Percentiles rank a stretch among this genome's conserved stretches.
Evolutionary conservation across 2,113 vertebrate genomes (phyloP).

Genomic region (Panthera uncia): DNA sequence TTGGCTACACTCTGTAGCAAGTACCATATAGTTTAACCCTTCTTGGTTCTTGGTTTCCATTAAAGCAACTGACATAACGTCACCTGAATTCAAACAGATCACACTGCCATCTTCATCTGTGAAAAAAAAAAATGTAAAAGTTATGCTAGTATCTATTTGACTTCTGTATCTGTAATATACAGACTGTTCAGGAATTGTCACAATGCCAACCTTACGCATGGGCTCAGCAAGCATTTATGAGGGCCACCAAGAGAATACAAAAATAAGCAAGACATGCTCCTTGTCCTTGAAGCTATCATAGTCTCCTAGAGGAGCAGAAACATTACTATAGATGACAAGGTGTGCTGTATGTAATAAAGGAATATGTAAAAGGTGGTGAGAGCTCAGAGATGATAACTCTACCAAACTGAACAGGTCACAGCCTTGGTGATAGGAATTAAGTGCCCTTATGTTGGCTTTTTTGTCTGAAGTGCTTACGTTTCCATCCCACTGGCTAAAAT

Average conservation of each 20-base stretch:
- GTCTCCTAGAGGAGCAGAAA: background rate
- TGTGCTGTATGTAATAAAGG: background rate
- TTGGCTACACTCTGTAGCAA: slow-evolving; percentile 74
- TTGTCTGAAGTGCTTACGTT: background rate
- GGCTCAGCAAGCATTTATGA: background rate
- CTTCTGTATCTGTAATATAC: background rate
- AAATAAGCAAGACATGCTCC: background rate
- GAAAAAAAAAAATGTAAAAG: background rate
- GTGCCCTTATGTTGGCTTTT: background rate
- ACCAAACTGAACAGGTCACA: background rate
- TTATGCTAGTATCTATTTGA: background rate
- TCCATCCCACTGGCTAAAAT: background rate
- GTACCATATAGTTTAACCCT: slow-evolving; percentile 84
- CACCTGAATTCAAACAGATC: slow-evolving; percentile 64
- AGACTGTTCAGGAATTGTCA: background rate
- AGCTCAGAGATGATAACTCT: background rate
- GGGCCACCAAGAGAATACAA: background rate
- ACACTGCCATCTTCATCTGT: slow-evolving; percentile 66
- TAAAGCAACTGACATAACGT: slow-evolving; percentile 53
- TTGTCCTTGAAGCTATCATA: background rate
- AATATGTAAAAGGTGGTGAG: background rate
- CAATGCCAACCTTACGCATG: background rate
- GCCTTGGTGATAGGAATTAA: background rate
- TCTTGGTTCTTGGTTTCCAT: slow-evolving; percentile 81
- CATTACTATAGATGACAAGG: background rate